Conservation (phyloP, 2,113 vertebrate genomes). For the Galemys pyrenaicus region DNA sequence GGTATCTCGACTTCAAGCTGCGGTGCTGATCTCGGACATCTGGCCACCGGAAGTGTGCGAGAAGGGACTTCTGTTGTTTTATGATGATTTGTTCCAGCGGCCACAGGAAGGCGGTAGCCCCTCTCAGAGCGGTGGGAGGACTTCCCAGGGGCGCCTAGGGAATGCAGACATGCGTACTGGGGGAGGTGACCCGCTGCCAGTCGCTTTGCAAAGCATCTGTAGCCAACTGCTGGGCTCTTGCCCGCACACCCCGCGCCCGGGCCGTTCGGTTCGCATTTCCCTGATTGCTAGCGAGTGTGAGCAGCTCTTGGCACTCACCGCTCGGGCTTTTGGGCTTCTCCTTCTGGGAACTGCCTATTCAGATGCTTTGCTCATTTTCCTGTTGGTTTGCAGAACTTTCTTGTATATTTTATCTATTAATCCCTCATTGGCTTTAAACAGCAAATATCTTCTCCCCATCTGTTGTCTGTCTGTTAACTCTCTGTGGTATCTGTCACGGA, state of each 20-base stretch:
- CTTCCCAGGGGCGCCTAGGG: background rate
- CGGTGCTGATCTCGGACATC: background rate
- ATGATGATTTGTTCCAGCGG: background rate
- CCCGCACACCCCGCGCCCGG: too few relatives aligned
- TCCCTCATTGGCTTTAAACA: slow-evolving; percentile 58
- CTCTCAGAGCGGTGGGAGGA: background rate
- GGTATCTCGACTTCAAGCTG: background rate
- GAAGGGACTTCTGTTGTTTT: background rate
- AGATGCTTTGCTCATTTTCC: slow-evolving; percentile 74
- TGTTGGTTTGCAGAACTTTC: slow-evolving; percentile 61
- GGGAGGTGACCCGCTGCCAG: background rate
- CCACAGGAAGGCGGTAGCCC: background rate
- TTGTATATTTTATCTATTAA: slow-evolving; percentile 64
- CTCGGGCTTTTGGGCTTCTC: slow-evolving; percentile 62
- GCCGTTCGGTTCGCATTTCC: slow-evolving; percentile 64
- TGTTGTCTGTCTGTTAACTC: slow-evolving; percentile 53
- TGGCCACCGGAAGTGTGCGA: background rate
- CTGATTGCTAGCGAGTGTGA: background rate
- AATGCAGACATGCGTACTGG: background rate
- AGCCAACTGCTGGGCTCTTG: background rate
- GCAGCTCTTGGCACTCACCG: slow-evolving; percentile 11
- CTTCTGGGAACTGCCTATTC: slow-evolving; percentile 68
- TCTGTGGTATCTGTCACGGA: slow-evolving; percentile 42
- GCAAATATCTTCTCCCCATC: slow-evolving; percentile 59
- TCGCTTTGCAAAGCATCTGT: background rate